Conservation (phyloP, 2,888 invertebrate genomes). For the Trissoscelio sp. region DNA sequence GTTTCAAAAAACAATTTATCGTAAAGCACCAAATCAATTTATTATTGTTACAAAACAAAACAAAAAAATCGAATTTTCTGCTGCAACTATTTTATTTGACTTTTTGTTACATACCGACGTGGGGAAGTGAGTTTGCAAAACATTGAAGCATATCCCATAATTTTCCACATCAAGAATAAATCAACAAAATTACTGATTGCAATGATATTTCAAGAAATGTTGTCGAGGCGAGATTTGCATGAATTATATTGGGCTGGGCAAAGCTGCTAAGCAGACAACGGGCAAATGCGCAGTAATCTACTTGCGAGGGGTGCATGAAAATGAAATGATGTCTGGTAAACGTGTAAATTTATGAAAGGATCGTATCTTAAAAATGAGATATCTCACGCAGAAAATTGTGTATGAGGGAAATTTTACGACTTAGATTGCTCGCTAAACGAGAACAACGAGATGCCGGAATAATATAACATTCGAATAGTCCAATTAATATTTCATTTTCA, state of each 20-base stretch:
- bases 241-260: slow-evolving; percentile 22
- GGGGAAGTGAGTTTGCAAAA: too few species aligned
- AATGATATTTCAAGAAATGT: slow-evolving; percentile 22
- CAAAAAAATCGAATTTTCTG: too few species aligned
- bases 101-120: too few species aligned
- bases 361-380: slow-evolving; percentile 39
- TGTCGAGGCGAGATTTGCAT: slow-evolving; percentile 36
- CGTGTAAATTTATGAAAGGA: slow-evolving; percentile 34
- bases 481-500: slow-evolving; percentile 14
- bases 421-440: slow-evolving; percentile 21
- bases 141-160: too few species aligned
- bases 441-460: not conserved
- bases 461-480: not conserved
- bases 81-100: too few species aligned
- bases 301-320: slow-evolving; percentile 32
- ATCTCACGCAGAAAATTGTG: slow-evolving; percentile 22
- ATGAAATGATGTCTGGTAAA: slow-evolving; percentile 29
- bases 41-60: not conserved
- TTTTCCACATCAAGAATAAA: not conserved
- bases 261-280: slow-evolving; percentile 17
- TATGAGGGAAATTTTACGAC: slow-evolving; percentile 14
- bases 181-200: slow-evolving; percentile 7
- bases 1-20: not conserved
- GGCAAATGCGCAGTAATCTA: slow-evolving; percentile 36
- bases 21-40: not conserved